Percentiles rank a stretch among this genome's conserved stretches.
These are phyloP conservation scores for Pachydiplax longipennis DNA, from an alignment of 2,888 invertebrate species.

Conservation along the genomic window DNA sequence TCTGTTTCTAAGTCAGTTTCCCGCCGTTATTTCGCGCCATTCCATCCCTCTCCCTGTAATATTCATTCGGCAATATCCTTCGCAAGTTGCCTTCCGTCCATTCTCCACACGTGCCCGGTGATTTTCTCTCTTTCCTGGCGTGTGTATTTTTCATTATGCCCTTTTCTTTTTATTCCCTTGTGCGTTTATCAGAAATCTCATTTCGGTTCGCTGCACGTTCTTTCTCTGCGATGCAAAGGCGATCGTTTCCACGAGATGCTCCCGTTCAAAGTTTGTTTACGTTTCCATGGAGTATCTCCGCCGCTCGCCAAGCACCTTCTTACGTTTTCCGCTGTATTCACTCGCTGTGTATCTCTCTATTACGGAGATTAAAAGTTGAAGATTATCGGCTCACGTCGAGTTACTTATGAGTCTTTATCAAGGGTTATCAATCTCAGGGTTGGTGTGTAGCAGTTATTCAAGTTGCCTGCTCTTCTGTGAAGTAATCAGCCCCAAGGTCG, in stretches of 20 bases:
- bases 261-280: background rate
- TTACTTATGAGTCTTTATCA: too few relatives aligned
- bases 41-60: background rate
- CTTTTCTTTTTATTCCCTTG: background rate
- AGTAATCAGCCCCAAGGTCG: too few relatives aligned
- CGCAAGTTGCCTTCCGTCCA: background rate
- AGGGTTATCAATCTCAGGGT: too few relatives aligned
- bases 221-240: background rate
- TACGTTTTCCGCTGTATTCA: too few relatives aligned
- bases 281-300: background rate
- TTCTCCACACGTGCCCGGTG: background rate
- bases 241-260: background rate
- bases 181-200: background rate
- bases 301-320: background rate
- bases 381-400: too few relatives aligned
- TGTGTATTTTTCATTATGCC: background rate
- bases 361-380: too few relatives aligned
- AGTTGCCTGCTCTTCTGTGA: too few relatives aligned
- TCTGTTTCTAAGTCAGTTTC: background rate
- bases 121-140: background rate
- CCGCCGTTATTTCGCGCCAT: background rate
- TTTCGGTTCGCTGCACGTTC: background rate
- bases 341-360: too few relatives aligned
- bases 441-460: too few relatives aligned
- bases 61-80: background rate